Base-by-base conservation (phyloP, 2,888 invertebrate species). In the Drosophila kambysellisi region DNA sequence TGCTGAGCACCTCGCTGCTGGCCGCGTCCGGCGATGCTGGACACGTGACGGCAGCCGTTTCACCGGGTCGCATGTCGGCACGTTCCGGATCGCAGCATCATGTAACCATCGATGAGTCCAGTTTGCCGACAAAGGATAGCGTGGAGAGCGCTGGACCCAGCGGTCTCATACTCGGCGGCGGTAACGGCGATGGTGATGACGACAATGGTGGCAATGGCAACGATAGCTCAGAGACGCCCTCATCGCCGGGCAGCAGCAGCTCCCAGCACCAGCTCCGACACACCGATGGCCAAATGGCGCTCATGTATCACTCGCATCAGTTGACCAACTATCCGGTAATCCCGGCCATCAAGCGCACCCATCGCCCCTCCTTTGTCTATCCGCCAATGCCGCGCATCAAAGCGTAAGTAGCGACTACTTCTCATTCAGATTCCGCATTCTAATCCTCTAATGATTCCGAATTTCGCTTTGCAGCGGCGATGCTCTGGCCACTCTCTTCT, bases 401-500 rank as follows among this genome's bases (percentile, higher is more conserved):
- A 91, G 92, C 93, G 93, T 93, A 86, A 93, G 93, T 92, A 54
- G 0, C 32, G 35, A 8, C 5, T 17, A 17, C n/a, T 20, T n/a
- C 25, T 29, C 2, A 9, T 8, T 29, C 25, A n/a, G 15, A 15
- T 33, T 25, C 25, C n/a, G 29, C 41, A 35, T 8, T 43, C 33
- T 25, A 56, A 43, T 32, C 11, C 9, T 30, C 35, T 46, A 25
- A 41, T 51, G 9, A 25, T 25, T 25, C 4, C 17, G 3, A n/a
- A 12, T 15, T 41, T 9, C 17, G 3, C 15, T 29, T 30, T 93
- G 59, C 93, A 98, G 98, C 85, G 94, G 95, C 74, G 97, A 98
- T 93, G 97, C 98, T 79, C 94, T 98, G 91, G 97, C 97, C 70
- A 97, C 97, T 41, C 97, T 98, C 25, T 94, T 98, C 80, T 98